These are phyloP conservation scores for Palythoa caribaeorum DNA, from an alignment of 92 coral and sea anemone genomes.

Conservation along the genomic window DNA sequence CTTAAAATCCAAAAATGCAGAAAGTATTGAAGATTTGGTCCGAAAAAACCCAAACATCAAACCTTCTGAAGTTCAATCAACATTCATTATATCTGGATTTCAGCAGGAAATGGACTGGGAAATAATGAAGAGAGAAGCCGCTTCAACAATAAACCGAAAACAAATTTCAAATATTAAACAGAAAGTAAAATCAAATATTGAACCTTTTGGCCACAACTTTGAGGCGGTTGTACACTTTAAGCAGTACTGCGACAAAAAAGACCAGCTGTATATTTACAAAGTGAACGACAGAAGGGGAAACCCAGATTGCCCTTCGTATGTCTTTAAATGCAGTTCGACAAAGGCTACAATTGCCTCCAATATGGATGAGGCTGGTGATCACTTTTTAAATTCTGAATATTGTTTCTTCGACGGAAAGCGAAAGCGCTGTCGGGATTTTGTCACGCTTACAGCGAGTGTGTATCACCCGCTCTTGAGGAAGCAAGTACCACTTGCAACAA, in stretches of 20 bases:
- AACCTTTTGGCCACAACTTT: conserved; percentile 9
- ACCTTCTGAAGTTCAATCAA: conserved; percentile 62
- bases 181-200: not conserved
- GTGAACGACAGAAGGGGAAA: conserved; percentile 38
- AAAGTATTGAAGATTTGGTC: conserved; percentile 36
- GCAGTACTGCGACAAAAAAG: conserved; percentile 32
- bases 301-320: conserved; percentile 57
- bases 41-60: conserved; percentile 54
- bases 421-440: conserved; percentile 1
- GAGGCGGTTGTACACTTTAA: conserved; percentile 31
- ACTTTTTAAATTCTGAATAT: not conserved
- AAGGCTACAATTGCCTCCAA: conserved; percentile 46
- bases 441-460: conserved; percentile 38
- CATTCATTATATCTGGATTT: conserved; percentile 48
- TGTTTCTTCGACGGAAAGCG: conserved; percentile 39
- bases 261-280: conserved; percentile 27
- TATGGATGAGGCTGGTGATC: conserved; percentile 35
- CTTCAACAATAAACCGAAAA: conserved; percentile 57
- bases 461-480: conserved; percentile 31
- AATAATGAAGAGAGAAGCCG: conserved; percentile 49
- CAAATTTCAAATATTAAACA: conserved; percentile 38
- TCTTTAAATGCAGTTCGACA: conserved; percentile 32
- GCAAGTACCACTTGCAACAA: conserved; percentile 24
- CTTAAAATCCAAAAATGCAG: not conserved
- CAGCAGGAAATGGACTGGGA: conserved; percentile 23